A percentile compares a stretch with the other conserved stretches of the same genome.
These are phyloP conservation scores for Falco naumanni DNA, from an alignment of 2,797 vertebrate species.

Conservation along the genomic window DNA sequence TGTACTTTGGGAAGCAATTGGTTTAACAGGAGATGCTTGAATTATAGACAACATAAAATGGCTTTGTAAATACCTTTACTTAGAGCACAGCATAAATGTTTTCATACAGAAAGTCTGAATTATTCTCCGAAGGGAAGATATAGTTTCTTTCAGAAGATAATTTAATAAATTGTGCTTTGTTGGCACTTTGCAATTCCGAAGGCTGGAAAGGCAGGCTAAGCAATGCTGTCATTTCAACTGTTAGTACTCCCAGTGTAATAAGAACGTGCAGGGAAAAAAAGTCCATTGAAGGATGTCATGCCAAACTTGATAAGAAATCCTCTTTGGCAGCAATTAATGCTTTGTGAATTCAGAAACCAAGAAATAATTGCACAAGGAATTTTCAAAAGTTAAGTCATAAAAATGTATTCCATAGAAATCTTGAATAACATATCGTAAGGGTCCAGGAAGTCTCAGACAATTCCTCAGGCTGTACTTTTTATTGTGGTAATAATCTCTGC, in stretches of 20 bases:
- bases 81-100: conserved; percentile 11
- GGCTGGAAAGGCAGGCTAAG: not conserved
- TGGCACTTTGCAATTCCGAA: not conserved
- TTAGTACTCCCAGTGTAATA: not conserved
- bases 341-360: not conserved
- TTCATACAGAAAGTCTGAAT: conserved; percentile 18
- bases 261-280: not conserved
- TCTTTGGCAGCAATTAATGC: conserved; percentile 16
- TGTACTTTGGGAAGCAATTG: not conserved
- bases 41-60: conserved; percentile 6
- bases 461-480: not conserved
- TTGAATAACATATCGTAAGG: not conserved
- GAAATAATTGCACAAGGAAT: not conserved
- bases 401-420: not conserved
- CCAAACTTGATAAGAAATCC: not conserved
- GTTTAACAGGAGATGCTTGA: conserved; percentile 28
- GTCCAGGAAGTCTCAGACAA: not conserved
- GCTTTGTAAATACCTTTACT: conserved; percentile 15
- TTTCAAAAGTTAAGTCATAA: not conserved
- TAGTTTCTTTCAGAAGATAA: not conserved
- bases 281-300: not conserved
- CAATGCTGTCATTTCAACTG: conserved; percentile 12
- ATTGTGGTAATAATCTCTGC: not conserved
- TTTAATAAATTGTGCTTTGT: conserved; percentile 11
- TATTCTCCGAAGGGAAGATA: conserved; percentile 16